Conservation (phyloP, 35 echinoderm and acorn worm species). For the Diadema setosum region DNA sequence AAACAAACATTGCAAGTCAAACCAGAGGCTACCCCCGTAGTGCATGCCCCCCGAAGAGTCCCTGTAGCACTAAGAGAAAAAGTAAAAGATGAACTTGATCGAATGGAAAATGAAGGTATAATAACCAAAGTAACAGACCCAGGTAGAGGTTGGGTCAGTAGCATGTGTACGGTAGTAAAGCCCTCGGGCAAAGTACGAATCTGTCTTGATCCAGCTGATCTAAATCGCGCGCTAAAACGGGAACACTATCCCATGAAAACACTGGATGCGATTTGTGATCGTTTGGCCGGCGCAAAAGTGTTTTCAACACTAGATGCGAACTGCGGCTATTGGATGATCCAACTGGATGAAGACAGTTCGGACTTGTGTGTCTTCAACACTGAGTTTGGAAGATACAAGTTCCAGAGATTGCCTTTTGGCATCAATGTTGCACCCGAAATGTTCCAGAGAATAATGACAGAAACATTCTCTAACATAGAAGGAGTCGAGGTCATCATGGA, state of each 20-base stretch:
- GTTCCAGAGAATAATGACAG: constrained; percentile 54
- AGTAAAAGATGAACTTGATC: not conserved
- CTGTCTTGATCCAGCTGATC: not conserved
- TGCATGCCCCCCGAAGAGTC: not conserved
- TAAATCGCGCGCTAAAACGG: not conserved
- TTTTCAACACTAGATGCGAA: constrained; percentile 54
- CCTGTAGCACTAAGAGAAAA: not conserved
- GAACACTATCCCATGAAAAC: constrained; percentile 29
- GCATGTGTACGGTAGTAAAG: not conserved
- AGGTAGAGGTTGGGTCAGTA: not conserved
- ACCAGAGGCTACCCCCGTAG: not conserved
- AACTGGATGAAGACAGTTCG: constrained; percentile 26
- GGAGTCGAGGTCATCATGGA: constrained; percentile 46
- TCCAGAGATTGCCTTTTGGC: constrained; percentile 43
- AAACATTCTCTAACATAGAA: constrained; percentile 44
- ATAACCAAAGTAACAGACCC: not conserved
- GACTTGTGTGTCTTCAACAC: constrained; percentile 55
- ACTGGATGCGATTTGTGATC: not conserved
- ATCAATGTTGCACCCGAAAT: constrained; percentile 37
- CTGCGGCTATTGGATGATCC: constrained; percentile 57
- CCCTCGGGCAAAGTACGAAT: constrained; percentile 7
- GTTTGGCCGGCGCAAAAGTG: not conserved
- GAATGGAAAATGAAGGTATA: not conserved
- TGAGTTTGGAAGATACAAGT: constrained; percentile 30
- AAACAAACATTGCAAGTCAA: not conserved